phyloP scores from a whole-genome alignment of 2,888 invertebrate genomes.

The Lasius fuliginosus region DNA sequence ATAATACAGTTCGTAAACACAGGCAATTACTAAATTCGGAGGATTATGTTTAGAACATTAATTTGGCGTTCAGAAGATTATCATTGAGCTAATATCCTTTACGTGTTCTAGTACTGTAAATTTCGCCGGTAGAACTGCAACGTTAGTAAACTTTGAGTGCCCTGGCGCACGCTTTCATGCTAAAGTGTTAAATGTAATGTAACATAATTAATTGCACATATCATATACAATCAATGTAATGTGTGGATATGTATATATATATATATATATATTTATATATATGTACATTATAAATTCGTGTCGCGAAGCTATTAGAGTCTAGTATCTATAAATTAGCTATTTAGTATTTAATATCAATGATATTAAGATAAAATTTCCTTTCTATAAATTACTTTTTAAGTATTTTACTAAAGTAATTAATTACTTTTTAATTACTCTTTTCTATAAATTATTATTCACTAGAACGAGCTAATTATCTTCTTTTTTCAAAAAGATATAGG shows the following conservation, averaged over 20 bases:
- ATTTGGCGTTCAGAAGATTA: slow-evolving; percentile 57
- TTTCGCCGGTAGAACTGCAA: slow-evolving; percentile 36
- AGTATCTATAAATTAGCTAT: neutral
- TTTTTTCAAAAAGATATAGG: neutral
- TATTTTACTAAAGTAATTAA: too few species aligned
- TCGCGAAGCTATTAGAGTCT: neutral
- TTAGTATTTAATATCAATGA: neutral
- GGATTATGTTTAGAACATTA: slow-evolving; percentile 59
- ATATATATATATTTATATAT: neutral
- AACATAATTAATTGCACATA: slow-evolving; percentile 49
- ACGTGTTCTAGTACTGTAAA: slow-evolving; percentile 48
- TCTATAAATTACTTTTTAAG: neutral
- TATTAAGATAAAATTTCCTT: neutral
- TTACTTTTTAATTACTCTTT: too few species aligned
- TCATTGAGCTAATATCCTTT: slow-evolving; percentile 57
- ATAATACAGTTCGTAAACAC: slow-evolving; percentile 59
- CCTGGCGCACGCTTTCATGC: slow-evolving; percentile 27
- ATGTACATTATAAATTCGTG: neutral
- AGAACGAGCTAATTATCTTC: neutral
- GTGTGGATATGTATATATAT: neutral
- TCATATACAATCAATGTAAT: slow-evolving; percentile 15
- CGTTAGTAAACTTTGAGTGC: slow-evolving; percentile 45
- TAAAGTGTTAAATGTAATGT: slow-evolving; percentile 55
- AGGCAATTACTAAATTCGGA: slow-evolving; percentile 59
- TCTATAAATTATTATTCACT: neutral